Base-by-base conservation (phyloP, 2,113 vertebrate genomes). In the Anhinga rufa region DNA sequence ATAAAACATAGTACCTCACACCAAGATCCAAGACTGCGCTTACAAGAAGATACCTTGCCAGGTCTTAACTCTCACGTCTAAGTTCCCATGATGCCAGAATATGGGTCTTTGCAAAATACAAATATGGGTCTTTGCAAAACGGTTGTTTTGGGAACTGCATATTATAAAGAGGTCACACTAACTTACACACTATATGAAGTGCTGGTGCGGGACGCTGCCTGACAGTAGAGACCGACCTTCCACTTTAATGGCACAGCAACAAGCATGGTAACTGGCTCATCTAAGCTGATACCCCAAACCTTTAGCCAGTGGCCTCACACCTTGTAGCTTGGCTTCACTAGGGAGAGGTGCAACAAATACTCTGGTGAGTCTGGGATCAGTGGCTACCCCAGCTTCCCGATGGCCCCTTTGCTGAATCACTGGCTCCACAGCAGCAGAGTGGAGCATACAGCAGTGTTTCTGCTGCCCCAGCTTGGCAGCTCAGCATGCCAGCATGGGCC, bases 221-320 rank as follows among this genome's bases (percentile, higher is more conserved):
- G 61, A 7, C 40, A 28, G 51, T 29, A 76, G 34, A 86, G 36
- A 44, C 14, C 75, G 85, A 9, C 5, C 51, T 74, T 51, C n/a
- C 12, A 24, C 17, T 61, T 44, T 8, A 68, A 26, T 9, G 9
- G 25, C 54, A 79, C 20, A 40, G 36, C 14, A 38, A 62, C 4
- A 8, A 18, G 14, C 3, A 2, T 5, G 9, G 17, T 21, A 84
- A 84, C 16, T 1, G 0, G 32, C 9, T 71, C 8, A 31, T 52
- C 49, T 36, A 55, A 66, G 16, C 17, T 38, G 31, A 36, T 48
- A 66, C 6, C 21, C 42, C 26, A 62, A 24, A 51, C 12, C 44
- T 74, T n/a, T 28, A 74, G 14, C 4, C 15, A 74, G 52, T 19
- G 51, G 55, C 24, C 69, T 76, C 38, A 64, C 7, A 9, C 2